Conservation (phyloP, 2,113 vertebrate species). For the Pavo muticus region DNA sequence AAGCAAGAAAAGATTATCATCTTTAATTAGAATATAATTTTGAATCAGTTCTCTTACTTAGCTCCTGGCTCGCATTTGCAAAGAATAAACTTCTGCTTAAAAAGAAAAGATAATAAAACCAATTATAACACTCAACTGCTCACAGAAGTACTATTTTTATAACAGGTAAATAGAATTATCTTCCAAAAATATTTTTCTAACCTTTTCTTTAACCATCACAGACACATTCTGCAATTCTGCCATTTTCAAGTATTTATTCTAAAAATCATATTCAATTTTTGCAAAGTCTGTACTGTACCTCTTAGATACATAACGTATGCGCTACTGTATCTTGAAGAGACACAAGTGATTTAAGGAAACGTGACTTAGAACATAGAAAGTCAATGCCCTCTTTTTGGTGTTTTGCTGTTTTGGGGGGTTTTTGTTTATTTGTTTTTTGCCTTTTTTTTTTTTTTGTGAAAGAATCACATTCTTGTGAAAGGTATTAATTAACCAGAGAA, state of each 20-base stretch:
- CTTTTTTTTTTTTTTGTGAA: background rate
- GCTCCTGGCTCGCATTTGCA: background rate
- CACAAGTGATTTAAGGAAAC: background rate
- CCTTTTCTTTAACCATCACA: background rate
- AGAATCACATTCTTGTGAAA: background rate
- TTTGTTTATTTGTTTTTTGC: background rate
- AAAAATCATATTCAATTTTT: background rate
- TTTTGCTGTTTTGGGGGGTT: too few species aligned
- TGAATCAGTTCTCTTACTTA: background rate
- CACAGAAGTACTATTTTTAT: background rate
- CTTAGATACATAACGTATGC: background rate
- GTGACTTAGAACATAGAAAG: background rate
- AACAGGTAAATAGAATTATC: background rate
- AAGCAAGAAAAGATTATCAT: background rate
- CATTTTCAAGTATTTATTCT: background rate
- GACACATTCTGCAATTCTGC: background rate
- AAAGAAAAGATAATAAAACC: background rate
- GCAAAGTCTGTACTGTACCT: background rate
- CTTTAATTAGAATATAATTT: slow-evolving; percentile 22
- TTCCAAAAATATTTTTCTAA: background rate
- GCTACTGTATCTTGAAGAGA: background rate
- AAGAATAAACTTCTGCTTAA: background rate
- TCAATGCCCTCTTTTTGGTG: background rate
- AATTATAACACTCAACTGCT: background rate
- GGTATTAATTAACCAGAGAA: background rate